Evolutionary conservation across 2,797 vertebrate genomes (phyloP), one percentile per base, ranked within the genome.

Genomic region (Tiaroga cobitis): DNA sequence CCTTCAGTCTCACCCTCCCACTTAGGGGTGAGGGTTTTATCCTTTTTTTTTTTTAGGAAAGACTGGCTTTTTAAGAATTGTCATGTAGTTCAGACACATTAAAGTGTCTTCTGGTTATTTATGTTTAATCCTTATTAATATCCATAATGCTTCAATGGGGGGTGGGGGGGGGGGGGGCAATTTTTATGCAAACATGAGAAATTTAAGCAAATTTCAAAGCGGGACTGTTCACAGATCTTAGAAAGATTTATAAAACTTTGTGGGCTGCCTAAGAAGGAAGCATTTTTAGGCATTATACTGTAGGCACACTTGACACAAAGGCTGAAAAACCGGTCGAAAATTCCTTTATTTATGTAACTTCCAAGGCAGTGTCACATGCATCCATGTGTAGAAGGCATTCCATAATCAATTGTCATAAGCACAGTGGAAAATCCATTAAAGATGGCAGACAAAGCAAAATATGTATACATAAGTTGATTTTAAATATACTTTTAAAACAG

Each of bases 101-200:
- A 18, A 32, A 79, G 59, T 46, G 16, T 18, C 77, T 79, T 43
- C 26, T 24, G 77, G 59, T 79, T 79, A 79, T 65, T 79, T 79
- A 32, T 65, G 46, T 54, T 68, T 63, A 80, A 78, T 37, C 69
- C 75, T 26, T 56, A 46, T 29, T 51, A 5, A 41, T 54, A 29
- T 81, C 41, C 69, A 65, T 56, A 74, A 43, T 29, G 37, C 59
- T 79, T 79, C 65, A 39, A 65, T 63, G 18, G 16, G n/a, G 43
- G n/a, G 56, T n/a, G n/a, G n/a, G 18, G 16, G n/a, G 18, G 16
- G n/a, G 18, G 16, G n/a, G 43, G n/a, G 56, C 37, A 21, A 8
- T 43, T 43, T 63, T 65, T 26, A 21, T 63, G n/a, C 76, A 61
- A n/a, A 37, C 54, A 78, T 26, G 18, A 41, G 3, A 77, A 9